phyloP scores from a whole-genome alignment of 2,888 invertebrate genomes.

The Seira musarum region DNA sequence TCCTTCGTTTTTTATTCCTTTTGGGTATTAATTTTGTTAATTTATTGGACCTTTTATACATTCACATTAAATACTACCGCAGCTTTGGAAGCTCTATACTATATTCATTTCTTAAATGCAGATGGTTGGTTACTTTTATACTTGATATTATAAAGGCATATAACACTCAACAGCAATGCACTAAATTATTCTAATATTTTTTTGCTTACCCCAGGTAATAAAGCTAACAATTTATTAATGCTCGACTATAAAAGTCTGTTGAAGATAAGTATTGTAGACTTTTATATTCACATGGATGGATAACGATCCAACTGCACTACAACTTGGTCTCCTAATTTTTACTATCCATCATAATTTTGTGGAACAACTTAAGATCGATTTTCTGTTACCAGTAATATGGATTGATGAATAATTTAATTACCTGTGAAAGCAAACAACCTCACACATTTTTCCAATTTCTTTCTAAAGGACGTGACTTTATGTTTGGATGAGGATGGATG shows the following conservation, averaged over 20 bases:
- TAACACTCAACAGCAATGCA: too few relatives aligned
- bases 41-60: background rate
- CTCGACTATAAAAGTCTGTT: too few relatives aligned
- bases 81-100: background rate
- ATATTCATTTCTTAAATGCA: too few relatives aligned
- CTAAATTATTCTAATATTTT: too few relatives aligned
- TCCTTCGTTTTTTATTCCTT: constrained; percentile 44
- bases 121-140: too few relatives aligned
- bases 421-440: background rate
- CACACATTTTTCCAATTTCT: background rate
- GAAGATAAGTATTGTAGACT: too few relatives aligned
- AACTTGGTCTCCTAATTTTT: background rate
- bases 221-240: too few relatives aligned
- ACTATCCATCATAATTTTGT: background rate
- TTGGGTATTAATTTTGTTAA: constrained; percentile 48
- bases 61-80: background rate
- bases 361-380: background rate
- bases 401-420: constrained; percentile 23
- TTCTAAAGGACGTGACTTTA: background rate
- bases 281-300: too few relatives aligned
- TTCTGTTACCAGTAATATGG: background rate
- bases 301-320: background rate
- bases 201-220: too few relatives aligned
- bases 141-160: too few relatives aligned
- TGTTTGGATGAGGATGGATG: background rate